Evolutionary conservation across 2,797 vertebrate species (phyloP), one percentile per base, ranked within the genome.

Genomic region (Falco concolor): DNA sequence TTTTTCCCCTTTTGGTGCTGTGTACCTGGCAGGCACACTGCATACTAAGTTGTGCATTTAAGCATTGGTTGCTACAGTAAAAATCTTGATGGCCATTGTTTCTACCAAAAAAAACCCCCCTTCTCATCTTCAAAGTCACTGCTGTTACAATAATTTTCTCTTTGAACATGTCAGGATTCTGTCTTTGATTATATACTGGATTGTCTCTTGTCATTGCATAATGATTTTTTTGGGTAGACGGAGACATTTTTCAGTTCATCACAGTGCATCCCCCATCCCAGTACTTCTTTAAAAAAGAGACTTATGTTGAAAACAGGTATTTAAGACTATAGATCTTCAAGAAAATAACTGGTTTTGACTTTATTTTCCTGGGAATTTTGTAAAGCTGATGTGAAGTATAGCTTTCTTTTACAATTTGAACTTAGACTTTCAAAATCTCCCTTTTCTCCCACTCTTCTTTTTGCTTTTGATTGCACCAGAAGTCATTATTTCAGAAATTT

Each of bases 201-300:
- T 96, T 91, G 89, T 94, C 94, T 96, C 91, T 88, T 84, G 91
- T 96, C 93, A 78, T 76, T 93, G 82, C 89, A 78, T 87, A 87
- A 57, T 68, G 49, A 60, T 54, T 49, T 80, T 65, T 54, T 32
- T 1, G 20, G 61, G 68, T 92, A 90, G 89, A 90, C 57, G 72
- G 87, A 92, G 78, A 85, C 34, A 8, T 83, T 92, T 85, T 76
- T 95, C 83, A 84, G 44, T 90, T 96, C 75, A 13, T 85, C 82
- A 19, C 42, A 90, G 84, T 90, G 92, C 89, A 47, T 89, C 28
- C 84, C 34, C 84, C 60, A 68, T 70, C 57, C 64, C 36, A 63
- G 47, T 68, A 32, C 40, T 68, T 38, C 81, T 84, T 70, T 64
- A 63, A 79, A 78, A 75, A 72, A 67, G 60, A 85, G 38, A 24